Conservation (phyloP, 2,113 vertebrate species). For the Mesitornis unicolor region DNA sequence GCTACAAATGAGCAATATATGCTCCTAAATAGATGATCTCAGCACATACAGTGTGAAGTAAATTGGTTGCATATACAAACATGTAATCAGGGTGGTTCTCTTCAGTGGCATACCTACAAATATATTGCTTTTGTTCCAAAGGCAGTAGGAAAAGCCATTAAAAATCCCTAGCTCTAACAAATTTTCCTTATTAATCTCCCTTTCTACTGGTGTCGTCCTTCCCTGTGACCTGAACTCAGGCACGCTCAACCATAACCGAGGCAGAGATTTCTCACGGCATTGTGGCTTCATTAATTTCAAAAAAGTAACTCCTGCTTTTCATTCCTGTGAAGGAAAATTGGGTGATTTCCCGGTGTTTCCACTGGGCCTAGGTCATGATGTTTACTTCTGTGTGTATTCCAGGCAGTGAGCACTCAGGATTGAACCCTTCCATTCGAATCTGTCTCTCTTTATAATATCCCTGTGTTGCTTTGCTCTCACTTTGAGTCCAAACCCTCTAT, state of each 20-base stretch:
- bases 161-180: background rate
- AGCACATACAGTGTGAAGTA: background rate
- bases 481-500: background rate
- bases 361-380: background rate
- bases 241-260: rapidly evolving
- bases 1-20: background rate
- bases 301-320: background rate
- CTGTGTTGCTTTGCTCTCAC: background rate
- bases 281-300: background rate
- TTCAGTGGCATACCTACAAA: background rate
- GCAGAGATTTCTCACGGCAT: background rate
- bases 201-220: background rate
- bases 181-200: background rate
- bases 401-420: background rate
- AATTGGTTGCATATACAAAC: background rate
- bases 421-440: background rate
- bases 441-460: rapidly evolving
- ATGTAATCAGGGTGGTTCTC: background rate
- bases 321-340: background rate
- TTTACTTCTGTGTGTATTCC: background rate
- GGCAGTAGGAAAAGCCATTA: background rate
- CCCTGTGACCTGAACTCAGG: background rate
- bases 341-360: background rate
- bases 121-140: background rate
- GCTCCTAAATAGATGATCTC: background rate